These are phyloP conservation scores for silkworm (Bombyx mori) DNA, from an alignment of 1,140 invertebrate species.

Conservation along the genomic window DNA sequence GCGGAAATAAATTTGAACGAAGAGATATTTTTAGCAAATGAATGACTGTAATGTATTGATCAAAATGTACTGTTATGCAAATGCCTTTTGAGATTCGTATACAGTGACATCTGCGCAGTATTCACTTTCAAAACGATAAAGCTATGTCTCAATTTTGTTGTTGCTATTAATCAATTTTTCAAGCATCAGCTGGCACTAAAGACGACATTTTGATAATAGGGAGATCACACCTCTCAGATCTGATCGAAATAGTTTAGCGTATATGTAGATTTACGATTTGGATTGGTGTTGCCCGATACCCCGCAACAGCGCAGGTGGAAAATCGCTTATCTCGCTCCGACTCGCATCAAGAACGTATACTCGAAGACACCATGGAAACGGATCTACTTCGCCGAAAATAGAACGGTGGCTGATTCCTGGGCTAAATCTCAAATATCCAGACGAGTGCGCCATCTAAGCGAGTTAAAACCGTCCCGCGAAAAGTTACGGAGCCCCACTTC, in stretches of 20 bases:
- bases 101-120: no score
- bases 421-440: constrained; percentile 74
- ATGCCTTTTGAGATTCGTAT: no score
- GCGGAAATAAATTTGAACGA: no score
- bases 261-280: constrained; percentile 64
- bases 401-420: constrained; percentile 71
- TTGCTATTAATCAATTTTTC: no score
- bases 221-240: constrained; percentile 38
- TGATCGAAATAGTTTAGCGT: constrained; percentile 66
- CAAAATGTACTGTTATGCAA: no score
- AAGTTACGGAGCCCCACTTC: constrained; percentile 79
- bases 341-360: constrained; percentile 19
- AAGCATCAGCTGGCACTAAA: no score
- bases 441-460: constrained; percentile 77
- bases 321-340: constrained; percentile 57
- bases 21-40: no score
- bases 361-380: constrained; percentile 35
- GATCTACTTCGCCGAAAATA: constrained; percentile 68
- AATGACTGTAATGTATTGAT: no score
- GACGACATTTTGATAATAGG: no score
- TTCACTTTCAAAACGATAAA: no score
- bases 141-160: no score
- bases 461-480: constrained; percentile 80
- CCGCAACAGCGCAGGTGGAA: constrained; percentile 28
- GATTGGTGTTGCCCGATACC: constrained; percentile 30